Percentiles rank a stretch among this genome's conserved stretches.
These are phyloP conservation scores for Syrphus vitripennis DNA, from an alignment of 2,888 invertebrate genomes.

Conservation along the genomic window DNA sequence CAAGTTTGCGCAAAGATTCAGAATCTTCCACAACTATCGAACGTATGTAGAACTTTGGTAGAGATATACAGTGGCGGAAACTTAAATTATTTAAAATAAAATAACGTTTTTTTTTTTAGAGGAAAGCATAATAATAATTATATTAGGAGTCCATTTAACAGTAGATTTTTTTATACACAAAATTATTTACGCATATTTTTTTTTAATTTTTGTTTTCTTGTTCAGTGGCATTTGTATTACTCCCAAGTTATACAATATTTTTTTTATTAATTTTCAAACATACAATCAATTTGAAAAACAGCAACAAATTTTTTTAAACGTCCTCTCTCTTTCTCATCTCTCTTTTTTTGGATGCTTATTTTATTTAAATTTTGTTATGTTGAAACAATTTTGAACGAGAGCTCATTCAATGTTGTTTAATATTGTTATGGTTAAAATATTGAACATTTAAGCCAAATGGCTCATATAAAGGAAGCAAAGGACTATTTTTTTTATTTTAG, in stretches of 20 bases:
- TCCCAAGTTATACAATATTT: constrained; percentile 47
- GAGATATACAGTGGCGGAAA: constrained; percentile 46
- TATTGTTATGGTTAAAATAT: neutral
- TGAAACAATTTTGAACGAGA: constrained; percentile 1
- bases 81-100: constrained; percentile 40
- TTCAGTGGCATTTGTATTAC: constrained; percentile 35
- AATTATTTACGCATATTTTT: constrained; percentile 45
- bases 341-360: constrained; percentile 6
- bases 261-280: constrained; percentile 47
- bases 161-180: constrained; percentile 50
- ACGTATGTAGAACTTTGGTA: constrained; percentile 49
- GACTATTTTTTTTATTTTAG: constrained; percentile 12
- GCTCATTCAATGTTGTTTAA: neutral
- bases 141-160: constrained; percentile 50
- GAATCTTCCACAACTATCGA: constrained; percentile 34
- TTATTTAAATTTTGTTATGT: neutral
- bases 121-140: constrained; percentile 36
- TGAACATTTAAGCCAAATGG: neutral
- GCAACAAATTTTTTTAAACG: constrained; percentile 22
- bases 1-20: constrained; percentile 31
- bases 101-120: constrained; percentile 19
- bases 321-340: neutral
- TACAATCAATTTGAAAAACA: constrained; percentile 35
- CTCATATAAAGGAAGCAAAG: constrained; percentile 46
- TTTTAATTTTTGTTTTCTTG: neutral